Evolutionary conservation across 2,888 invertebrate species (phyloP).

Genomic region (Abrostola triplasia): DNA sequence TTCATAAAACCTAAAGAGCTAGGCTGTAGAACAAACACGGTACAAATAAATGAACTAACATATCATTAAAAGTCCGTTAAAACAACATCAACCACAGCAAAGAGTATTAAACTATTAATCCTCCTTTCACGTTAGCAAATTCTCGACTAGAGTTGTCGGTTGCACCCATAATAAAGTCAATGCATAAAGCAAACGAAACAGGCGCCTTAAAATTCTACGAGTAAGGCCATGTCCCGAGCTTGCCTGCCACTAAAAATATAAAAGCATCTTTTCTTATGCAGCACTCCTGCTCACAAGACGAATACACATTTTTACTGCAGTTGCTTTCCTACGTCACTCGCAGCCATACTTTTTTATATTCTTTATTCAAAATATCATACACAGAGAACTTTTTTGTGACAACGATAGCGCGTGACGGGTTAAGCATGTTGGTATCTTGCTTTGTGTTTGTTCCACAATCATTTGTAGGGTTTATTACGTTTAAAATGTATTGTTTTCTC

Average conservation of each 20-base stretch:
- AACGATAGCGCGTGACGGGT: constrained; percentile 8
- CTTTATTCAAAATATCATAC: constrained; percentile 35
- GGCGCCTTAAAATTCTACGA: constrained; percentile 66
- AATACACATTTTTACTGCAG: constrained; percentile 66
- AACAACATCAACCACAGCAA: no score
- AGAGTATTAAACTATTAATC: no score
- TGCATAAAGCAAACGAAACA: constrained; percentile 64
- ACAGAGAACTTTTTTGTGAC: constrained; percentile 30
- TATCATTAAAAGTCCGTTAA: no score
- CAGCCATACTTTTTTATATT: constrained; percentile 60
- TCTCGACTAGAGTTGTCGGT: neutral
- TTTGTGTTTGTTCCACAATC: constrained; percentile 1
- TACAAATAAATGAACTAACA: no score
- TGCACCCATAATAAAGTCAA: constrained; percentile 53
- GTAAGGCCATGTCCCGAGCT: constrained; percentile 39
- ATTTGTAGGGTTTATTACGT: constrained; percentile 1
- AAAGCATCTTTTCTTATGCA: constrained; percentile 69
- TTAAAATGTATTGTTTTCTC: neutral
- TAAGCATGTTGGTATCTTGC: constrained; percentile 27
- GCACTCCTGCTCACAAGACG: constrained; percentile 57
- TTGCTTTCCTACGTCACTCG: constrained; percentile 65
- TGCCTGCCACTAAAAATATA: constrained; percentile 64
- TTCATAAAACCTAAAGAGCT: no score
- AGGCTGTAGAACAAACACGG: no score
- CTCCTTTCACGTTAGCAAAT: neutral